These are phyloP conservation scores for Druon quercuslanigerum DNA, from an alignment of 1,140 invertebrate genomes.

Conservation along the genomic window DNA sequence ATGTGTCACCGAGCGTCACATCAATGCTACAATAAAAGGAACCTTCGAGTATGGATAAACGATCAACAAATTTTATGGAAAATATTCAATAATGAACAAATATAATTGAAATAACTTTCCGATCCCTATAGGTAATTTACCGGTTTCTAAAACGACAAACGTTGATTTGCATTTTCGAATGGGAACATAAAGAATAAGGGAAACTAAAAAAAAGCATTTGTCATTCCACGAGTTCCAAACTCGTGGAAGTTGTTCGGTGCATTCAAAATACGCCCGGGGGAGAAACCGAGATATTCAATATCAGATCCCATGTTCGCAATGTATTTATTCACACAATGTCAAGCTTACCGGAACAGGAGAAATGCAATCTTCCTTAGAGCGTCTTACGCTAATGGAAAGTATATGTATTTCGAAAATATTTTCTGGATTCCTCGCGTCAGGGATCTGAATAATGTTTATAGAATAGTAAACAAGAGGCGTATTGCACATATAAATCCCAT, in stretches of 20 bases:
- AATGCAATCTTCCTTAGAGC: constrained; percentile 15
- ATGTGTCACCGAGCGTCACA: constrained; percentile 61
- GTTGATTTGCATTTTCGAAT: not conserved
- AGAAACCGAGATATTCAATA: constrained; percentile 52
- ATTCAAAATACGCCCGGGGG: constrained; percentile 45
- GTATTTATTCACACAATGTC: constrained; percentile 48
- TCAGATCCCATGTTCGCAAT: constrained; percentile 49
- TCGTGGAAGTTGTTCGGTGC: constrained; percentile 38
- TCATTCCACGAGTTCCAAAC: constrained; percentile 36
- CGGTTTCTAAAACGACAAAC: too few relatives aligned
- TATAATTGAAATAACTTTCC: not conserved
- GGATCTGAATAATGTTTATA: not conserved
- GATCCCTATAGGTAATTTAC: not conserved
- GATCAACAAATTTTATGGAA: too few relatives aligned
- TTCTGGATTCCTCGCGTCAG: not conserved
- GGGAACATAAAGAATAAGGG: not conserved
- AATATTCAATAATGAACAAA: not conserved
- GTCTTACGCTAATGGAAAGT: constrained; percentile 12
- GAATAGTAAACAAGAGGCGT: not conserved
- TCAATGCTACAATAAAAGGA: not conserved
- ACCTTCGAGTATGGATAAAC: not conserved
- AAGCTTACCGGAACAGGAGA: constrained; percentile 22
- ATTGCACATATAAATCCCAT: not conserved
- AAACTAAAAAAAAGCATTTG: not conserved
- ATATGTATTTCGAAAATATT: constrained; percentile 17